Conservation (phyloP, 2,113 vertebrate genomes). For the Chaetops frenatus region DNA sequence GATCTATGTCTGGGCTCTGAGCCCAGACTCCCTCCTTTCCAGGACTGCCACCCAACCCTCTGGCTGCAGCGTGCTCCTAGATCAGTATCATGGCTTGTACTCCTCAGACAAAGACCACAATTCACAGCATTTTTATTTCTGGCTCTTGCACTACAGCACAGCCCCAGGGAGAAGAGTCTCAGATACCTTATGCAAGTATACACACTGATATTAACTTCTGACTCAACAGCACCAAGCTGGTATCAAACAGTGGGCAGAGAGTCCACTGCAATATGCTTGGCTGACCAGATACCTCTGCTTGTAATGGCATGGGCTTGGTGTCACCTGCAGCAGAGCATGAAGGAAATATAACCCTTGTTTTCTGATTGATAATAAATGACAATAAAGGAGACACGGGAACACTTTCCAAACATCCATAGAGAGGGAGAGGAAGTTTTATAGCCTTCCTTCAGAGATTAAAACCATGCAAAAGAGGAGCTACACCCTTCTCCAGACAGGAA, state of each 20-base stretch:
- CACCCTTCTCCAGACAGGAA: neutral
- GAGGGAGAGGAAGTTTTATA: neutral
- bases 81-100: neutral
- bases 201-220: neutral
- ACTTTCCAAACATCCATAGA: neutral
- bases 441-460: neutral
- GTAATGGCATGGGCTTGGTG: neutral
- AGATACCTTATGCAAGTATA: neutral
- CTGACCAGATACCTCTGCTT: neutral
- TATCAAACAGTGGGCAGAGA: neutral
- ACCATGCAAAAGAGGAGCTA: neutral
- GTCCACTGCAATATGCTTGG: neutral
- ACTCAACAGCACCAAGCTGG: neutral
- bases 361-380: neutral
- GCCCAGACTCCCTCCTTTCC: neutral
- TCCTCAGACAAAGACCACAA: neutral
- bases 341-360: neutral
- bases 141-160: fast-evolving
- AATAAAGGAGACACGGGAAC: neutral
- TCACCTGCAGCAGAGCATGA: neutral
- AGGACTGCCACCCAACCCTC: neutral
- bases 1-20: neutral
- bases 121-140: neutral
- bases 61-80: neutral
- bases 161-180: neutral